Conservation (phyloP, 2,113 vertebrate genomes). For the Plotosus lineatus region DNA sequence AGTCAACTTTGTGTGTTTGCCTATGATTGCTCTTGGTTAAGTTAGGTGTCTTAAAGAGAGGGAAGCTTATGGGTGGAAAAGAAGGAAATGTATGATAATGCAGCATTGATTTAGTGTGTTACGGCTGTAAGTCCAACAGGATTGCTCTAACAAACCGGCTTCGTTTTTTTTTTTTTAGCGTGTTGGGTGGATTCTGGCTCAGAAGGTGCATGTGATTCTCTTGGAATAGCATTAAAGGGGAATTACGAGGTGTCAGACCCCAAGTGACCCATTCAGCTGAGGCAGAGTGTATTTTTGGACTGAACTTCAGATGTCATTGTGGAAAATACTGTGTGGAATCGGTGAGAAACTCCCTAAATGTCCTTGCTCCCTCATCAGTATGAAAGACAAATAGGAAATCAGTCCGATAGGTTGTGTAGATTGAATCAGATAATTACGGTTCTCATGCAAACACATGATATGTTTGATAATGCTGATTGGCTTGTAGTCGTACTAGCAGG, state of each 20-base stretch:
- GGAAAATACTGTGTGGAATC: neutral
- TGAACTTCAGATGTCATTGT: conserved; percentile 25
- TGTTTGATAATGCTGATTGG: conserved; percentile 7
- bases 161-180: conserved; percentile 11
- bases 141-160: neutral
- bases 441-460: conserved; percentile 1
- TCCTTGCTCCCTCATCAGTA: neutral
- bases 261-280: conserved; percentile 25
- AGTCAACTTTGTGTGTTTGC: conserved; percentile 18
- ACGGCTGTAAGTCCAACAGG: neutral
- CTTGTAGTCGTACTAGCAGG: too few relatives aligned
- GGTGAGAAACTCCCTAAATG: neutral
- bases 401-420: neutral
- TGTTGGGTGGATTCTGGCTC: conserved; percentile 24
- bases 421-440: conserved; percentile 5
- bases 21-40: conserved; percentile 24
- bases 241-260: conserved; percentile 36
- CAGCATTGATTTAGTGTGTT: neutral
- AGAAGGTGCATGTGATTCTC: neutral
- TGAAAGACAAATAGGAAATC: neutral
- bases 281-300: conserved; percentile 15
- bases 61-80: conserved; percentile 1
- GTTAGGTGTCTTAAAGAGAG: neutral
- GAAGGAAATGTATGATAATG: neutral
- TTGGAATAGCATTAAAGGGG: conserved; percentile 34